phyloP scores from a whole-genome alignment of 2,888 invertebrate species.

The Miltochrista miniata region DNA sequence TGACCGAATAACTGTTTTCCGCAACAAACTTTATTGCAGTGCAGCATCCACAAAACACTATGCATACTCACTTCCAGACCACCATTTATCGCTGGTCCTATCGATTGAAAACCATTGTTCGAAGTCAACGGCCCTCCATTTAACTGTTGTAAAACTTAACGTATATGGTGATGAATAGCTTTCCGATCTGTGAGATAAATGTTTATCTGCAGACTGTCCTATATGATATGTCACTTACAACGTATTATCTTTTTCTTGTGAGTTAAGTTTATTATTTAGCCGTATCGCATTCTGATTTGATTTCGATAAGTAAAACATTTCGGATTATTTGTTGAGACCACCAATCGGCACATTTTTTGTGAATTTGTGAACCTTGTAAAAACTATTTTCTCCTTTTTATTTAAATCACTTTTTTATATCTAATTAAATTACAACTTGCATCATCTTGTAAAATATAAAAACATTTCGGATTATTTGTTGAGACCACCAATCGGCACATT shows the following conservation, averaged over 20 bases:
- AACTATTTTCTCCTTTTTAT: too few species aligned
- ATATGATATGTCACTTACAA: conserved; percentile 46
- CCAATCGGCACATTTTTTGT: background rate
- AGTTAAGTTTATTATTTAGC: conserved; percentile 14
- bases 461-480: background rate
- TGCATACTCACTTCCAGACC: conserved; percentile 39
- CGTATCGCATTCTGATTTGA: conserved; percentile 12
- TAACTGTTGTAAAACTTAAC: conserved; percentile 56
- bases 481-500: background rate
- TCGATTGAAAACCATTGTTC: conserved; percentile 65
- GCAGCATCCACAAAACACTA: conserved; percentile 32
- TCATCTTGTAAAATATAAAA: too few species aligned
- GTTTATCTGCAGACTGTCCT: conserved; percentile 53
- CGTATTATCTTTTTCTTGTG: conserved; percentile 33
- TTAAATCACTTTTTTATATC: too few species aligned
- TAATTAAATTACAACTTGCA: too few species aligned
- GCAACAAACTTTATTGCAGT: conserved; percentile 21
- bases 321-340: background rate
- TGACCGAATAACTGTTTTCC: conserved; percentile 7
- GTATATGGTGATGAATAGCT: conserved; percentile 55
- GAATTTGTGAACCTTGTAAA: background rate
- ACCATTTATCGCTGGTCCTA: conserved; percentile 58
- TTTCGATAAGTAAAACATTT: conserved; percentile 22
- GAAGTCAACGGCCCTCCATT: conserved; percentile 57
- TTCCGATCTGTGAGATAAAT: conserved; percentile 44